phyloP scores from a whole-genome alignment of 2,797 vertebrate species.

The Urophycis tenuis region DNA sequence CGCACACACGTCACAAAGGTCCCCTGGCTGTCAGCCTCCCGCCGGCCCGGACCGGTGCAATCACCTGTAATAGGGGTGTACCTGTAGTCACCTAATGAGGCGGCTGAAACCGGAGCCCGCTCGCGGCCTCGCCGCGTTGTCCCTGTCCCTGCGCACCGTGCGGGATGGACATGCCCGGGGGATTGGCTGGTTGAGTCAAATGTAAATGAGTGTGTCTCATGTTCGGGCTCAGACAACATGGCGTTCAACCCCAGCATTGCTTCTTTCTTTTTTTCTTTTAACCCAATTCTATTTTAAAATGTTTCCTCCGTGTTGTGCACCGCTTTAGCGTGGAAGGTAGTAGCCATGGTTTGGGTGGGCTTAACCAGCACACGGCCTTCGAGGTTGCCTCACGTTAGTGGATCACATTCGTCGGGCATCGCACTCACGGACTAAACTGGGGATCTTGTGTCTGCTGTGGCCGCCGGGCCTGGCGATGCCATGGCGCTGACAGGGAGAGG shows the following conservation, averaged over 20 bases:
- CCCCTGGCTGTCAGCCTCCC: slow-evolving; percentile 17
- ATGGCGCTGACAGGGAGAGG: slow-evolving; percentile 16
- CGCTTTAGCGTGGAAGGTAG: background rate
- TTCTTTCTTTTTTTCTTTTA: background rate
- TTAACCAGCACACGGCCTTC: background rate
- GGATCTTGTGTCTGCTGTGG: slow-evolving; percentile 10
- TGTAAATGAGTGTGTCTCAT: background rate
- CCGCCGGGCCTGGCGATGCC: slow-evolving; percentile 7
- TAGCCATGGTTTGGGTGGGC: background rate
- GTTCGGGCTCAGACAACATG: background rate
- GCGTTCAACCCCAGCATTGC: background rate
- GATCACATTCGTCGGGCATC: background rate
- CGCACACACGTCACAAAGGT: slow-evolving; percentile 11
- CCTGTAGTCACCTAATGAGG: slow-evolving; percentile 27
- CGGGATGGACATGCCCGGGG: background rate
- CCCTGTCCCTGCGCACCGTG: background rate
- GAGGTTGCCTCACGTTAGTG: slow-evolving; percentile 5
- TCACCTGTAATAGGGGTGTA: slow-evolving; percentile 26
- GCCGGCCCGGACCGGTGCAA: slow-evolving; percentile 12
- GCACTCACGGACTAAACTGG: slow-evolving; percentile 27
- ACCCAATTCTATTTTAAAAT: background rate
- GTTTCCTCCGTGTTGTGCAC: background rate
- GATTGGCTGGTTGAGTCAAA: background rate
- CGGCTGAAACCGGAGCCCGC: slow-evolving; percentile 13
- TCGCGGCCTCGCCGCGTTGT: slow-evolving; percentile 6